Evolutionary conservation across 2,888 invertebrate species (phyloP).

Genomic region (Boloria selene): DNA sequence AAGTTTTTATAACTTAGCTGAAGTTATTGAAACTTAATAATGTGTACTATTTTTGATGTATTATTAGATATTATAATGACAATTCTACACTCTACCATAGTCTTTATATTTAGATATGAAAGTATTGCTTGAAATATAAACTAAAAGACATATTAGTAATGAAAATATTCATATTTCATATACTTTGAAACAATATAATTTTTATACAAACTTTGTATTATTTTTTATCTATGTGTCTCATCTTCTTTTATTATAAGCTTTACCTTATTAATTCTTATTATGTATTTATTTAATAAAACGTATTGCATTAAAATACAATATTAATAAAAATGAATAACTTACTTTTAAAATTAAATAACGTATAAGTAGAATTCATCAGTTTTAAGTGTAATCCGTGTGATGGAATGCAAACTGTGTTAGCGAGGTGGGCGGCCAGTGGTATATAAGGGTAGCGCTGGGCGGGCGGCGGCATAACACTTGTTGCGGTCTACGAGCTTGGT

Average conservation of each 20-base stretch:
- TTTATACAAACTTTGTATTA: neutral
- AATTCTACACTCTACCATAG: neutral
- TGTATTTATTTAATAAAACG: no score
- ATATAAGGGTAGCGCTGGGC: conserved; percentile 70
- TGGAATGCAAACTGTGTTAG: conserved; percentile 75
- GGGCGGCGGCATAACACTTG: conserved; percentile 75
- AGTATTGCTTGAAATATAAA: no score
- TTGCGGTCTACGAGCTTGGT: conserved; percentile 60
- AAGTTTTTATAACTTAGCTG: conserved; percentile 19
- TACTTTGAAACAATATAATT: neutral
- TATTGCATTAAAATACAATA: neutral
- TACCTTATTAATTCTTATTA: no score
- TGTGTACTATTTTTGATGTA: neutral
- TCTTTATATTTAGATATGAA: no score
- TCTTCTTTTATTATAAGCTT: no score
- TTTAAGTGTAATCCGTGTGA: conserved; percentile 64
- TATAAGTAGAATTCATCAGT: conserved; percentile 29
- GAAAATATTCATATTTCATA: neutral
- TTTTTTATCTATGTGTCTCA: neutral
- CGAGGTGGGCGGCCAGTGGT: conserved; percentile 69
- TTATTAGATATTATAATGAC: neutral
- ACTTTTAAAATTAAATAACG: neutral
- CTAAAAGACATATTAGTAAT: neutral
- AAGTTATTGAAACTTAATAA: conserved; percentile 6
- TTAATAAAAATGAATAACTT: neutral